A percentile compares a stretch with the other conserved stretches of the same genome.
phyloP scores from a whole-genome alignment of 2,888 invertebrate species.

The Perizoma flavofasciatum region DNA sequence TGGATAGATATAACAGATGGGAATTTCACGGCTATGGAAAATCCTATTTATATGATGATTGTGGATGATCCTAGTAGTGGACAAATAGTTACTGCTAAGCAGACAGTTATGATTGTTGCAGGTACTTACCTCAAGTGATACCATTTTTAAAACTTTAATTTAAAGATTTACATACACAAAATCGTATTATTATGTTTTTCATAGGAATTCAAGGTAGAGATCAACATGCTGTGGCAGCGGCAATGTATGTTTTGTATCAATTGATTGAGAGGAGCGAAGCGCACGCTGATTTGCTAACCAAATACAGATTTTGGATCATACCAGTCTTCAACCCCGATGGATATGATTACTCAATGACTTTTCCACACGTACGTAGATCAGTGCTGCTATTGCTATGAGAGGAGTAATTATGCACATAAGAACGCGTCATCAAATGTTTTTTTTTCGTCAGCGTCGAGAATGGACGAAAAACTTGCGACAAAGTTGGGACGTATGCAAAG shows the following conservation, averaged over 20 bases:
- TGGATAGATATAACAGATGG: conserved; percentile 70
- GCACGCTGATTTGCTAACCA: conserved; percentile 63
- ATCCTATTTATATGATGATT: conserved; percentile 75
- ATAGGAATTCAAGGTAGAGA: conserved; percentile 75
- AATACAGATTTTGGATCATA: conserved; percentile 74
- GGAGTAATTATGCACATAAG: too few species aligned
- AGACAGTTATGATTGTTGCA: conserved; percentile 73
- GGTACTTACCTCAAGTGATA: conserved; percentile 45
- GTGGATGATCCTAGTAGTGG: conserved; percentile 76
- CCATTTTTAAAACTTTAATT: too few species aligned
- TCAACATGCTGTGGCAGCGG: conserved; percentile 73
- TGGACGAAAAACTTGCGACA: conserved; percentile 75
- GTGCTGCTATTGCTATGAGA: too few species aligned
- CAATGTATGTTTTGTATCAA: conserved; percentile 72
- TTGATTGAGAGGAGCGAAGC: conserved; percentile 67
- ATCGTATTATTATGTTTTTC: neutral
- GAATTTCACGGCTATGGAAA: conserved; percentile 73
- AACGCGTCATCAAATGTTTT: neutral
- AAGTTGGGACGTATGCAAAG: conserved; percentile 66
- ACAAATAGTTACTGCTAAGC: conserved; percentile 69
- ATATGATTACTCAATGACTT: conserved; percentile 76
- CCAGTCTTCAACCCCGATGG: conserved; percentile 79
- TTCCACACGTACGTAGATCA: conserved; percentile 62
- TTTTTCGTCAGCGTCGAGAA: conserved; percentile 60
- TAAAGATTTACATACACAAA: too few species aligned